Conservation (phyloP, 2,113 vertebrate species). For the human (Homo sapiens) region GRCh38 chr3:98023001-98023500, state of each 20-base stretch:
- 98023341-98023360: background rate
- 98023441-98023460: background rate
- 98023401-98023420: background rate
- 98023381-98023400: background rate
- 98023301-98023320: background rate
- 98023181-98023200: background rate
- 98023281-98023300: background rate
- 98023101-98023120: background rate
- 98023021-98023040: background rate
- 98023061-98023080: background rate
- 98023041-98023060: background rate
- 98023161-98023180: background rate
- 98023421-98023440: background rate
- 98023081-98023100: background rate
- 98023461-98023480: no score
- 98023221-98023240: constrained; percentile 45
- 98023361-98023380: rapidly evolving
- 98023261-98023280: background rate
- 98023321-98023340: constrained; percentile 19
- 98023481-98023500: background rate
- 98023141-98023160: background rate
- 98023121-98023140: background rate
- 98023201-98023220: background rate
- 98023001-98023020: background rate
- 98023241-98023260: constrained; percentile 26